phyloP scores from a whole-genome alignment of 2,797 vertebrate species.

The Graptemys geographica region DNA sequence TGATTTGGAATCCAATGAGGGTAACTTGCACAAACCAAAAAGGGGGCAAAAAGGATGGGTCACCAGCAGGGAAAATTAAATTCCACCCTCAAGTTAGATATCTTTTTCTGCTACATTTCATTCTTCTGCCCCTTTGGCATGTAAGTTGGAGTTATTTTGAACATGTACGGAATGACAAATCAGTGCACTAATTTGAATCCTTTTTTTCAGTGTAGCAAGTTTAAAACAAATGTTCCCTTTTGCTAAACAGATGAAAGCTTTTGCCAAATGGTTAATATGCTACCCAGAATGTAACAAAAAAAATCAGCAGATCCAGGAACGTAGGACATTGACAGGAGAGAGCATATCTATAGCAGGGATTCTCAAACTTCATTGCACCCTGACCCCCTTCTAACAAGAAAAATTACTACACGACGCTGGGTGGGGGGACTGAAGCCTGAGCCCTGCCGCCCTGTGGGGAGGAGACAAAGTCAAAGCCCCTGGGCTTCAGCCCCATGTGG shows the following conservation, averaged over 20 bases:
- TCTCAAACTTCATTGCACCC: too few relatives aligned
- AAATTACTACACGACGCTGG: too few relatives aligned
- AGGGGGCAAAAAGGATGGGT: not conserved
- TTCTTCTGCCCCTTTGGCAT: not conserved
- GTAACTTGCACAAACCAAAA: not conserved
- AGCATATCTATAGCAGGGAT: not conserved
- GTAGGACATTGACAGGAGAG: rapidly evolving
- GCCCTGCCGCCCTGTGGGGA: too few relatives aligned
- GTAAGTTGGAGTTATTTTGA: rapidly evolving
- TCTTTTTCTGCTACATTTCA: not conserved
- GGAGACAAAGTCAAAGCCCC: too few relatives aligned
- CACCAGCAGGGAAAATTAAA: not conserved
- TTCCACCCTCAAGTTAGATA: not conserved
- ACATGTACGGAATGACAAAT: not conserved
- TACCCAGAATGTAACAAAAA: not conserved
- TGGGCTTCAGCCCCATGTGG: too few relatives aligned
- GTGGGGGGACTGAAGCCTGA: too few relatives aligned
- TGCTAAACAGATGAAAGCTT: conserved; percentile 21
- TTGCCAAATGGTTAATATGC: not conserved
- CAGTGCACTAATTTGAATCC: not conserved
- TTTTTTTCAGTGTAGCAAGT: not conserved
- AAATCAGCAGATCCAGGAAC: not conserved
- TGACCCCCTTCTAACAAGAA: too few relatives aligned
- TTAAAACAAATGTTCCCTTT: conserved; percentile 23
- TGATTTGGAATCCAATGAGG: not conserved